Percentiles rank a stretch among this genome's conserved stretches.
phyloP scores from a whole-genome alignment of 2,888 invertebrate genomes.

The Troglohyphantes excavatus region DNA sequence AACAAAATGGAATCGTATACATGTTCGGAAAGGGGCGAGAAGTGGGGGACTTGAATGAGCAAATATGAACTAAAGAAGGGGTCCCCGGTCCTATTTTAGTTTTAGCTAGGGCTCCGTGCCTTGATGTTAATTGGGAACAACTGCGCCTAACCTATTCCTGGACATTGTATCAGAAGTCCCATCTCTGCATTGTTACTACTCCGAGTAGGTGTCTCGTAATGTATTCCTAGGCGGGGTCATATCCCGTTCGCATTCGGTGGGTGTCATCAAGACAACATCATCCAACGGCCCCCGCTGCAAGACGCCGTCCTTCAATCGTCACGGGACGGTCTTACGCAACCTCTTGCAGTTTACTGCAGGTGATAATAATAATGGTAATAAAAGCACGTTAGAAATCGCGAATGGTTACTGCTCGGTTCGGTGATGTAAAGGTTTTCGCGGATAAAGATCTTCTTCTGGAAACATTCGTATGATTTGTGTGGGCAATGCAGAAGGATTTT shows the following conservation, averaged over 20 bases:
- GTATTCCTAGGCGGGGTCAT: constrained; percentile 42
- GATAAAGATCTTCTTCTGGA: background rate
- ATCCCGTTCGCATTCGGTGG: constrained; percentile 36
- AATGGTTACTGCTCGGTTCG: too few species aligned
- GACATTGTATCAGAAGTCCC: constrained; percentile 20
- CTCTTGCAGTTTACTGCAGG: background rate
- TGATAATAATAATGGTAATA: background rate
- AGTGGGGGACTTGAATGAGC: too few species aligned
- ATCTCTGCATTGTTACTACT: constrained; percentile 11
- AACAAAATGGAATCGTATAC: too few species aligned
- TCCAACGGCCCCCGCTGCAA: constrained; percentile 56
- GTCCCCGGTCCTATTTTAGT: too few species aligned
- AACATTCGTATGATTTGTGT: too few species aligned
- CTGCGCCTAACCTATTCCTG: constrained; percentile 12
- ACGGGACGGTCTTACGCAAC: constrained; percentile 38
- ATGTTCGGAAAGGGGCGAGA: too few species aligned
- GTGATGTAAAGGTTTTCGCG: too few species aligned
- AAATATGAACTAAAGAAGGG: too few species aligned
- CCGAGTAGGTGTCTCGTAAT: constrained; percentile 46
- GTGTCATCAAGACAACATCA: constrained; percentile 35
- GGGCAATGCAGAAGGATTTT: too few species aligned
- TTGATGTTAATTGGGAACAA: too few species aligned
- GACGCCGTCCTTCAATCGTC: constrained; percentile 58
- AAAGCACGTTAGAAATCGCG: background rate
- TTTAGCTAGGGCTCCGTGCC: too few species aligned